Conservation (phyloP, 2,888 invertebrate genomes). For the Epistrophella euchroma region DNA sequence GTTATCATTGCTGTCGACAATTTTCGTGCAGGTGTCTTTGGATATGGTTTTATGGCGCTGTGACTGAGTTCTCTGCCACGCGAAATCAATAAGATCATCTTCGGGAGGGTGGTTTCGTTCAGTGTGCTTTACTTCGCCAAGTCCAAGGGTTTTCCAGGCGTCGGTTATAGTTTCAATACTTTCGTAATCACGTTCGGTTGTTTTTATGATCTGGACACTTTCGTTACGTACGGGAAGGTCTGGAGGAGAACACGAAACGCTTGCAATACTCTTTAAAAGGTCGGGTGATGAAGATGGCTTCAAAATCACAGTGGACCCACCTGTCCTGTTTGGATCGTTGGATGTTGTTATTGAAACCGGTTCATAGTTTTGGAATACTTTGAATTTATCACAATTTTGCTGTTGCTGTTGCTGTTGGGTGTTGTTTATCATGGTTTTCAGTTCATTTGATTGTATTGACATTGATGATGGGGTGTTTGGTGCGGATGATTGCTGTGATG, state of each 20-base stretch:
- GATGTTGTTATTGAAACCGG: constrained; percentile 83
- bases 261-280: constrained; percentile 64
- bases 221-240: constrained; percentile 81
- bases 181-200: constrained; percentile 86
- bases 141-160: constrained; percentile 92
- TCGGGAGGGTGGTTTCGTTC: constrained; percentile 84
- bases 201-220: constrained; percentile 75
- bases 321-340: constrained; percentile 80
- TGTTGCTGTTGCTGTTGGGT: constrained; percentile 68
- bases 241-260: constrained; percentile 77
- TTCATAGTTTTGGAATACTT: constrained; percentile 82
- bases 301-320: constrained; percentile 81
- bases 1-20: constrained; percentile 81
- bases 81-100: constrained; percentile 83
- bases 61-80: constrained; percentile 83
- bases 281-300: constrained; percentile 80
- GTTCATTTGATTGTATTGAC: constrained; percentile 63
- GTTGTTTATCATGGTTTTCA: constrained; percentile 62
- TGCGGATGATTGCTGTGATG: constrained; percentile 70
- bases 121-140: constrained; percentile 89
- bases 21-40: constrained; percentile 78
- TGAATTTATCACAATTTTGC: constrained; percentile 81
- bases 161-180: constrained; percentile 90
- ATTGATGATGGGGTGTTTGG: constrained; percentile 63
- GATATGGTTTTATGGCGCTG: constrained; percentile 84